These are phyloP conservation scores for Rhagonycha lutea DNA, from an alignment of 2,888 invertebrate species.

Conservation along the genomic window DNA sequence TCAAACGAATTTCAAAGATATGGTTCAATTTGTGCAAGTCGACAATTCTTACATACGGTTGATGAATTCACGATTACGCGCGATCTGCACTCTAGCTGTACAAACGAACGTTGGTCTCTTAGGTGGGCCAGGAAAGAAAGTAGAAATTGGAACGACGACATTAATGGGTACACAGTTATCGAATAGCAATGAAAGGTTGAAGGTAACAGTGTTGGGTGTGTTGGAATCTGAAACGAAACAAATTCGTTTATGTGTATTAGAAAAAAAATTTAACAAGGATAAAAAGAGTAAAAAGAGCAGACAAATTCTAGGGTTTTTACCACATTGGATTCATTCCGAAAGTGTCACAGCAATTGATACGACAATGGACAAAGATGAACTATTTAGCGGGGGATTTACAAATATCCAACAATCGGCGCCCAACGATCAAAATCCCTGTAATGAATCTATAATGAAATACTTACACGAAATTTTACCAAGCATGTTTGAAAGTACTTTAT, in stretches of 20 bases:
- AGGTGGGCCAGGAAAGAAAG: slow-evolving; percentile 72
- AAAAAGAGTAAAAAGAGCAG: slow-evolving; percentile 77
- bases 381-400: slow-evolving; percentile 78
- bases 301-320: slow-evolving; percentile 79
- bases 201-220: slow-evolving; percentile 86
- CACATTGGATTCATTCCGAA: slow-evolving; percentile 77
- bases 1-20: slow-evolving; percentile 86
- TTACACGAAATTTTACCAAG: slow-evolving; percentile 81
- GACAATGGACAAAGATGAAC: slow-evolving; percentile 80
- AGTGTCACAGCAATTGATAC: slow-evolving; percentile 81
- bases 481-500: slow-evolving; percentile 89
- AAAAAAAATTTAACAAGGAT: slow-evolving; percentile 78
- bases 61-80: slow-evolving; percentile 73
- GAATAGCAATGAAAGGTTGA: slow-evolving; percentile 68
- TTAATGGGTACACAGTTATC: slow-evolving; percentile 83
- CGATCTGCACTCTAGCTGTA: slow-evolving; percentile 78
- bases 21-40: slow-evolving; percentile 85
- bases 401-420: slow-evolving; percentile 68
- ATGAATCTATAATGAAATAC: slow-evolving; percentile 78
- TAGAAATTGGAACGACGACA: slow-evolving; percentile 84
- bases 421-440: slow-evolving; percentile 54
- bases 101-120: slow-evolving; percentile 76
- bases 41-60: slow-evolving; percentile 70
- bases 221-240: slow-evolving; percentile 74
- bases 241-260: slow-evolving; percentile 79